Base-by-base conservation (phyloP, 92 coral and sea anemone species). In the Zoanthus sociatus region DNA sequence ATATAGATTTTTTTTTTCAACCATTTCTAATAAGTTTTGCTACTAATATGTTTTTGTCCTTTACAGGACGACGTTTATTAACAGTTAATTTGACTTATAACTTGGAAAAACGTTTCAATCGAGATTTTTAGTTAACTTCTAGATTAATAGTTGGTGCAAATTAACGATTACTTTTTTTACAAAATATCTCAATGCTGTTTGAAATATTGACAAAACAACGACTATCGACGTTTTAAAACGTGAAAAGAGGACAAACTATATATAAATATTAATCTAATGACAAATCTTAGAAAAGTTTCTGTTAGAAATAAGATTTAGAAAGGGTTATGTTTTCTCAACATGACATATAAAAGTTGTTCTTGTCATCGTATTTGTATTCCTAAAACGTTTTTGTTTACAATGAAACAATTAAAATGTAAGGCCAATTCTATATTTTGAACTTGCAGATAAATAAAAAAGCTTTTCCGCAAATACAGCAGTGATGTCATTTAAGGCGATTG, bases 361-460 rank as follows among this genome's bases (percentile, higher is more conserved):
- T 51, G 47, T 77, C 67, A 54, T 16, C 30, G 10, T 54, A 11
- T 77, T 77, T 77, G 11, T 18, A 6, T 32, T 17, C 46, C 48
- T 54, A 77, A 77, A 77, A 54, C 68, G 50, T 51, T 77, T 77
- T 77, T 54, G 68, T 77, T 50, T 77, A 20, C 33, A 54, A 13
- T 5, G 78, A 6, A 10, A 77, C 37, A 76, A 0, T 54, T 33
- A 18, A 77, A 77, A 53, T 11, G 5, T 21, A 30, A 77, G 17
- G 66, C 1, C 47, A 20, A 77, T 53, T 11, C 7, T 53, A 17
- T 26, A 12, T 6, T 10, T 12, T 54, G 63, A 77, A 16, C 33
- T 3, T 11, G 31, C 47, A 74, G 56, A 77, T 32, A 31, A 31
- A 21, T 50, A 77, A 30, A 55, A 54, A 0, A 13, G 42, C 42